phyloP scores from a whole-genome alignment of 2,888 invertebrate genomes.

The Xestia xanthographa region DNA sequence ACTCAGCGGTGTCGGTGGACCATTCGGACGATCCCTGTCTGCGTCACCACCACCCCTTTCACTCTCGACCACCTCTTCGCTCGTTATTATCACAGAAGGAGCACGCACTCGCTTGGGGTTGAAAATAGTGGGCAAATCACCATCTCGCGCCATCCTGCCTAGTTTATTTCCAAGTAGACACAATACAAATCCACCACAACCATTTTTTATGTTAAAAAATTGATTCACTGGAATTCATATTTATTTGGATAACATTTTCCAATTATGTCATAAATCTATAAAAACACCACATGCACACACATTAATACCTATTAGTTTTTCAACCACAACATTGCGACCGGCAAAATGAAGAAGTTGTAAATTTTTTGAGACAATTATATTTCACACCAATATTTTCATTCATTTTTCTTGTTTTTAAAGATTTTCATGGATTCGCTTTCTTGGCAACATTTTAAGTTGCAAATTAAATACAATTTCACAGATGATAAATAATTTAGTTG shows the following conservation, averaged over 20 bases:
- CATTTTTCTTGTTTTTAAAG: constrained; percentile 59
- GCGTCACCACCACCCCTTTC: constrained; percentile 80
- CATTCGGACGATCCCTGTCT: constrained; percentile 86
- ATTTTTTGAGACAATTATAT: constrained; percentile 18
- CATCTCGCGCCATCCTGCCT: constrained; percentile 92
- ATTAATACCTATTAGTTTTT: constrained; percentile 11
- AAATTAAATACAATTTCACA: constrained; percentile 41
- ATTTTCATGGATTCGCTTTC: constrained; percentile 48
- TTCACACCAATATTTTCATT: constrained; percentile 52
- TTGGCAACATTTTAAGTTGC: constrained; percentile 57
- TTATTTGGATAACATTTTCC: constrained; percentile 42
- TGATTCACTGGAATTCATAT: constrained; percentile 25
- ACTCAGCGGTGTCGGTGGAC: constrained; percentile 86
- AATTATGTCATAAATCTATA: constrained; percentile 17
- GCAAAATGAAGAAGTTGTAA: constrained; percentile 1
- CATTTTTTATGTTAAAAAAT: constrained; percentile 38
- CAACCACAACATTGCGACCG: constrained; percentile 42
- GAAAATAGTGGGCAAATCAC: constrained; percentile 95
- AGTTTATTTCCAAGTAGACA: constrained; percentile 60
- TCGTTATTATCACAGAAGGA: constrained; percentile 93
- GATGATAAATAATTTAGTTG: constrained; percentile 29
- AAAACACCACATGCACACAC: constrained; percentile 27
- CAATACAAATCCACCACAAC: constrained; percentile 58
- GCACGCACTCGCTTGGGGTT: constrained; percentile 93
- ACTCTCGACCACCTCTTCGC: constrained; percentile 89